A percentile compares a stretch with the other conserved stretches of the same genome.
Conservation (phyloP, 2,888 invertebrate species). For the Bembecia ichneumoniformis region DNA sequence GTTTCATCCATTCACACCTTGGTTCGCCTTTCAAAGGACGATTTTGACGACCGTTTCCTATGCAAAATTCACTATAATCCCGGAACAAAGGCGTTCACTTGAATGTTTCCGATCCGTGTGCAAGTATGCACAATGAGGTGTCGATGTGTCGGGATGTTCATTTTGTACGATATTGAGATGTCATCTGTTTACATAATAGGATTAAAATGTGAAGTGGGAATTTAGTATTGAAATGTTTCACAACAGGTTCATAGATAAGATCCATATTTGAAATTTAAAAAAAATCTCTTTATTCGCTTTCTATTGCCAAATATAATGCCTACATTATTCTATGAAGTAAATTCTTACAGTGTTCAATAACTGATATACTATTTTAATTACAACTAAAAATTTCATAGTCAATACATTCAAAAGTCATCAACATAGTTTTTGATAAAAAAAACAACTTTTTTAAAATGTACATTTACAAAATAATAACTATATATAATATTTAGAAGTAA, state of each 20-base stretch:
- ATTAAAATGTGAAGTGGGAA: constrained; percentile 44
- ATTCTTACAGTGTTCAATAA: too few species aligned
- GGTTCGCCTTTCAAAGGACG: constrained; percentile 40
- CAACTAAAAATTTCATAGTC: too few species aligned
- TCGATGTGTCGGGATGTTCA: constrained; percentile 43
- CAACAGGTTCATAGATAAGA: background rate
- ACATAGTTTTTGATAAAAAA: too few species aligned
- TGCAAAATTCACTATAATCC: constrained; percentile 67
- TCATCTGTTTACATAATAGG: constrained; percentile 65
- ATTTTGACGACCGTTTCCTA: constrained; percentile 62
- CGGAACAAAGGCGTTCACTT: constrained; percentile 58
- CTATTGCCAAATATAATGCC: too few species aligned
- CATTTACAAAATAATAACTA: too few species aligned
- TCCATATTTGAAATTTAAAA: background rate
- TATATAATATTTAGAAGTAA: too few species aligned
- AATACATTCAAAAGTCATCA: too few species aligned
- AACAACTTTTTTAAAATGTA: too few species aligned
- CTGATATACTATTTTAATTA: too few species aligned
- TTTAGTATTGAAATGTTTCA: constrained; percentile 42
- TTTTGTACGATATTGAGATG: constrained; percentile 50
- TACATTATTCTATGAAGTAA: too few species aligned
- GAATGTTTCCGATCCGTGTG: constrained; percentile 53
- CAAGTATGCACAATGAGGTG: constrained; percentile 35
- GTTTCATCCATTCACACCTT: constrained; percentile 38
- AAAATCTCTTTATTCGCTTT: background rate